phyloP scores from a whole-genome alignment of 2,888 invertebrate species.

The Melinaea menophilus region DNA sequence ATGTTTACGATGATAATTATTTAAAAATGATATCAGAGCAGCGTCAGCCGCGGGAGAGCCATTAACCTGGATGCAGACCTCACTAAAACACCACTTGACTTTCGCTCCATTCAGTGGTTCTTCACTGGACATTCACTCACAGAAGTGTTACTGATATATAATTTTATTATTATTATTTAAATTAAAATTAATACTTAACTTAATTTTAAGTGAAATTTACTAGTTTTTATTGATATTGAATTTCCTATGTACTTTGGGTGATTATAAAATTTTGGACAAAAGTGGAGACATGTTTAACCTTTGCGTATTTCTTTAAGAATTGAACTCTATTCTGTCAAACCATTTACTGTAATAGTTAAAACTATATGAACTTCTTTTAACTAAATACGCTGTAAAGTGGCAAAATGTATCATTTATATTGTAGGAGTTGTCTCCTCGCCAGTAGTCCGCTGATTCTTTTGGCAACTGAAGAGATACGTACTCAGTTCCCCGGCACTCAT shows the following conservation, averaged over 20 bases:
- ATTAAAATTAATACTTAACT: too few species aligned
- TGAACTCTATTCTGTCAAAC: too few species aligned
- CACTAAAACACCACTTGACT: constrained; percentile 71
- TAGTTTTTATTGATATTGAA: too few species aligned
- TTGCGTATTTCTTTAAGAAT: too few species aligned
- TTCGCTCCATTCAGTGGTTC: constrained; percentile 67
- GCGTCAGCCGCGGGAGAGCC: constrained; percentile 36
- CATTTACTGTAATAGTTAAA: too few species aligned
- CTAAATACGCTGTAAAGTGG: too few species aligned
- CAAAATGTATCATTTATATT: not conserved
- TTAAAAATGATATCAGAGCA: constrained; percentile 12
- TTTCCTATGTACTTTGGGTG: too few species aligned
- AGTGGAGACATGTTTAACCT: too few species aligned
- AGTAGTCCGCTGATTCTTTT: constrained; percentile 65
- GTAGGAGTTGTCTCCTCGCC: constrained; percentile 34
- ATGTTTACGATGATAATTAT: not conserved
- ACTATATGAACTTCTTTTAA: too few species aligned
- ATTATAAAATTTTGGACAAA: too few species aligned
- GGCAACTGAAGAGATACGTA: constrained; percentile 58
- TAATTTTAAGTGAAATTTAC: too few species aligned
- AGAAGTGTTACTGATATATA: constrained; percentile 34
- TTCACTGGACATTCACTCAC: constrained; percentile 45
- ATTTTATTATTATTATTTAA: not conserved
- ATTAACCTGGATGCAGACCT: constrained; percentile 71
- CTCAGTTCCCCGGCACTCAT: constrained; percentile 59